phyloP scores from a whole-genome alignment of 2,797 vertebrate genomes.

The Onychomys arenicola region DNA sequence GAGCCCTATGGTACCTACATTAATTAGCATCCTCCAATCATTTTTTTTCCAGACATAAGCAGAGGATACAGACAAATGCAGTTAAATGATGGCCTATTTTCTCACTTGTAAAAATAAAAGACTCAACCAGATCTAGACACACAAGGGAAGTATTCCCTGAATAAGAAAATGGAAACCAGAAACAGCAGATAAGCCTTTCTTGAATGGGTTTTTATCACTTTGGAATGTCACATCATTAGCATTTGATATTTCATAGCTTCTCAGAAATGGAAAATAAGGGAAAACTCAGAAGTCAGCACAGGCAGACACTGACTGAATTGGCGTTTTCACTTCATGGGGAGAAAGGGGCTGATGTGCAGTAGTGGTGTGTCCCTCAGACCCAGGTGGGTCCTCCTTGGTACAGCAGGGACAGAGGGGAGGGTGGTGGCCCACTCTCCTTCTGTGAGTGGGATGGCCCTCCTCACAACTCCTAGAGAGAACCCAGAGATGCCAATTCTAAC shows the following conservation, averaged over 20 bases:
- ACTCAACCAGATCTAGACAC: background rate
- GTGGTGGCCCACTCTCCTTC: fast-evolving
- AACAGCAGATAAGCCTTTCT: background rate
- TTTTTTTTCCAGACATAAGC: background rate
- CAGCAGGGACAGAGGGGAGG: too few relatives aligned
- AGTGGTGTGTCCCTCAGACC: fast-evolving
- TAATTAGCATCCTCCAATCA: background rate
- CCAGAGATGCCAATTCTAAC: background rate
- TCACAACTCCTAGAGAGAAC: background rate
- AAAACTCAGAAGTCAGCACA: background rate
- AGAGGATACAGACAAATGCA: background rate
- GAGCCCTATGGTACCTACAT: fast-evolving
- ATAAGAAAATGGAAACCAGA: background rate
- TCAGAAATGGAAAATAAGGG: constrained; percentile 24
- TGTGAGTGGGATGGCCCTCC: fast-evolving
- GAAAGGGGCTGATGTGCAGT: fast-evolving
- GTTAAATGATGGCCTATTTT: background rate
- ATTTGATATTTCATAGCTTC: background rate
- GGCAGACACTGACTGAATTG: background rate
- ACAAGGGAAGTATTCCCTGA: background rate
- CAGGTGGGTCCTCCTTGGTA: fast-evolving
- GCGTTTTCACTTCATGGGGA: background rate
- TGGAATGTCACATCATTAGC: background rate
- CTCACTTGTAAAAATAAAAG: background rate
- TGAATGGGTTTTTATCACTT: background rate